Base-by-base conservation (phyloP, 2,113 vertebrate genomes). In the Oxyruncus cristatus region DNA sequence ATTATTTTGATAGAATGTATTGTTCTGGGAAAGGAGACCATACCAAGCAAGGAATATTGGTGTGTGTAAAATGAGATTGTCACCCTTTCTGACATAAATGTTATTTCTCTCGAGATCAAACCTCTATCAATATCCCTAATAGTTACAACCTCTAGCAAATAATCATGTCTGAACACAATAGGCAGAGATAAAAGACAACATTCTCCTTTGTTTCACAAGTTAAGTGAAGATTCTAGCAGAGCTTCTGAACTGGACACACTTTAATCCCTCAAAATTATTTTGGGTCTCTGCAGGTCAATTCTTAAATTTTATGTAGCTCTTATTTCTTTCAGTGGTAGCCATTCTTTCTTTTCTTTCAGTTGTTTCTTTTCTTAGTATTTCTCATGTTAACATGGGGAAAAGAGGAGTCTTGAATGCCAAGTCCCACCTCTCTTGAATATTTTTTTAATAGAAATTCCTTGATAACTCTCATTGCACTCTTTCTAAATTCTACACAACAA, bases 101-200 rank as follows among this genome's bases (percentile, higher is more conserved):
- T 75, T 93, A 88, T 95, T 96, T 93, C 90, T 94, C 61, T 63
- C 44, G 85, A 90, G 93, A 85, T n/a, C 22, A 86, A 80, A 78
- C 9, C 17, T 58, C 67, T 77, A 63, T 65, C 85, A 58, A 49
- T 63, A 74, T 44, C 52, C 30, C 84, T 80, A 76, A 84, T 63
- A 84, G 52, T 35, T 86, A 53, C 2, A 3, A 49, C 20, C 20
- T 80, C 85, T 72, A 89, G 47, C 19, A 92, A 85, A 84, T 75
- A 86, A 86, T 84, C 53, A 39, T 58, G 15, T 63, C n/a, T 78
- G 72, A 74, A 77, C 3, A 4, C n/a, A 66, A 70, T 32, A 89
- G 50, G 14, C 42, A 95, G 42, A 71, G 21, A 55, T 41, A 73
- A 35, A 94, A 56, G 27, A 53, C 32, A 95, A 26, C 9, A 23